Base-by-base conservation (phyloP, 2,797 vertebrate genomes). In the Arvicola amphibius region DNA sequence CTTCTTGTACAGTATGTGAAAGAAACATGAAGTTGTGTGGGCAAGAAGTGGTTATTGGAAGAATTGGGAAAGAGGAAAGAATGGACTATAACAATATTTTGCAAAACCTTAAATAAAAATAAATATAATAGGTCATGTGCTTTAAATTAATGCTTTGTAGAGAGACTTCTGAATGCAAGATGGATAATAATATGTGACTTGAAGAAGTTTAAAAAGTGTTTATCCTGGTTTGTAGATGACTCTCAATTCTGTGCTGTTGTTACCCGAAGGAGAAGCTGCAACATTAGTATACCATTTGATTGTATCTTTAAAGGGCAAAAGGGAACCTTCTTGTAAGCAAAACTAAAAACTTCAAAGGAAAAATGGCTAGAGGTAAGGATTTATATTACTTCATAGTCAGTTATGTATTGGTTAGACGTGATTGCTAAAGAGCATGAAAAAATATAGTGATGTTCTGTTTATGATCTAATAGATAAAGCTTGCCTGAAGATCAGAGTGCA, bases 141-240 rank as follows among this genome's bases (percentile, higher is more conserved):
- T 95, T 95, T 95, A 84, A 65, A 14, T 81, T 17, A 61, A 29
- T 29, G 51, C 73, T 79, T 86, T 97, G 11, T 91, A 87, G 48
- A 86, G 3, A 67, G 43, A 61, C 14, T 83, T 87, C 13, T 11
- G 67, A 23, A 63, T 77, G 40, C 1, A 88, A 79, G 12, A 32
- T 76, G 34, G 17, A n/a, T 83, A 63, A 34, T 89, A 51, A 2
- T 65, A 59, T 59, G 40, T 86, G 4, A 48, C 77, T 95, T 96
- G 53, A 78, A 90, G 29, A 3, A 67, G 11, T 73, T 83, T 91
- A 21, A 71, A 65, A 79, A 92, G 77, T 53, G 25, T 40, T 65
- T 34, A 34, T 63, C 51, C 43, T 93, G 51, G 13, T 73, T 63
- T 76, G 51, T 63, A 40, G 48, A 61, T n/a, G 43, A 88, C 40